phyloP scores from a whole-genome alignment of 1,140 invertebrate species.

The Notospermus geniculatus region DNA sequence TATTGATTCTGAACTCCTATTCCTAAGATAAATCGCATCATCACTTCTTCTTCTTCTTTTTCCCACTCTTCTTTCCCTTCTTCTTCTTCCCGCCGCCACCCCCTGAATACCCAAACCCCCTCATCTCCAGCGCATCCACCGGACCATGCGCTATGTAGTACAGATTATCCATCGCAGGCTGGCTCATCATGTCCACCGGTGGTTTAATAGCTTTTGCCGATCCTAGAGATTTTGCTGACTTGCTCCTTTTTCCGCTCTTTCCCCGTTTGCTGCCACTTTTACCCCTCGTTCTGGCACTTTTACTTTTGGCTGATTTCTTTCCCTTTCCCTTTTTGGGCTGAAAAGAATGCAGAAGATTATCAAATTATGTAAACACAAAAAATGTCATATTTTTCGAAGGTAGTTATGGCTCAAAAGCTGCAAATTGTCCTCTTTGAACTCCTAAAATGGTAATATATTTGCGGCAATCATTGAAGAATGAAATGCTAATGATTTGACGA shows the following conservation, averaged over 20 bases:
- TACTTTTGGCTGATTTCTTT: conserved; percentile 3
- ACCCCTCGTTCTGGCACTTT: not conserved
- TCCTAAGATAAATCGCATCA: too few relatives aligned
- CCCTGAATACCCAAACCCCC: conserved; percentile 41
- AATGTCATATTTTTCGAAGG: too few relatives aligned
- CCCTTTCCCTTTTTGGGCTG: not conserved
- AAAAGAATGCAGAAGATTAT: not conserved
- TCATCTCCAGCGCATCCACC: conserved; percentile 39
- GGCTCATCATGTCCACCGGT: conserved; percentile 39
- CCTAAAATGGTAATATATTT: too few relatives aligned
- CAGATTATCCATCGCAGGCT: conserved; percentile 45
- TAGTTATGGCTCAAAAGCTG: too few relatives aligned
- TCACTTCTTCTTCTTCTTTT: conserved; percentile 32
- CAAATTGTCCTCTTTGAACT: too few relatives aligned
- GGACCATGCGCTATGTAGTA: conserved; percentile 47
- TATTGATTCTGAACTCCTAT: too few relatives aligned
- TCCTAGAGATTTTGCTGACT: conserved; percentile 30
- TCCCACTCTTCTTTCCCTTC: conserved; percentile 29
- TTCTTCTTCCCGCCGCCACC: conserved; percentile 33
- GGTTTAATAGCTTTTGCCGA: conserved; percentile 32
- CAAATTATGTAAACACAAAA: too few relatives aligned
- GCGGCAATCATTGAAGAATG: too few relatives aligned
- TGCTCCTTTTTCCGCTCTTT: conserved; percentile 36
- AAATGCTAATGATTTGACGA: too few relatives aligned
- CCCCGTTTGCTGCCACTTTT: conserved; percentile 17